Percentiles rank a stretch among this genome's conserved stretches.
Conservation (phyloP, 2,113 vertebrate species). For the Nothocercus julius region DNA sequence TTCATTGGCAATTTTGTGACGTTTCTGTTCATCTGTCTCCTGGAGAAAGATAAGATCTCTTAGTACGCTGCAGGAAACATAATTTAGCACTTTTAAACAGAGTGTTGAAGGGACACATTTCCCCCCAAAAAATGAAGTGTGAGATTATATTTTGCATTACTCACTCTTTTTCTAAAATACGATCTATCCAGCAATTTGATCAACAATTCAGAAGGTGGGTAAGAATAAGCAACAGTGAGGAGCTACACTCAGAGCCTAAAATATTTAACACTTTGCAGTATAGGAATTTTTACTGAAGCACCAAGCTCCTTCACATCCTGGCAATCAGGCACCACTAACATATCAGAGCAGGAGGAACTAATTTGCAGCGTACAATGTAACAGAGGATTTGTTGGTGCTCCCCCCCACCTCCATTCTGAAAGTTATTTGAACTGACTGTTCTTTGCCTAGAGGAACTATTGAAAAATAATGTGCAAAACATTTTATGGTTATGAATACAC, state of each 20-base stretch:
- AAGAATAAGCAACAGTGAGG: background rate
- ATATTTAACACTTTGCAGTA: background rate
- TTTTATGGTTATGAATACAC: background rate
- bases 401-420: background rate
- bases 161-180: background rate
- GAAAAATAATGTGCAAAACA: background rate
- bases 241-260: background rate
- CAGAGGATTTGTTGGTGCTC: conserved; percentile 34
- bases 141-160: background rate
- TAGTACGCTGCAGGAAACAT: background rate
- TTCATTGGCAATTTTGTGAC: conserved; percentile 94
- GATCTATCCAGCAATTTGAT: background rate
- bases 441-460: background rate
- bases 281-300: background rate
- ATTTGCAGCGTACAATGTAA: conserved; percentile 10
- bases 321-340: background rate
- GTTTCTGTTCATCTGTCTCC: conserved; percentile 95
- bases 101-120: background rate
- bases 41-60: conserved; percentile 58
- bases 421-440: background rate
- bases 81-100: background rate
- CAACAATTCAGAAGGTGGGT: background rate
- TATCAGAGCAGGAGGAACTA: conserved; percentile 37
- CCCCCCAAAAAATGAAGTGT: background rate
- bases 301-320: conserved; percentile 5